phyloP scores from a whole-genome alignment of 2,797 vertebrate species.

The Novumbra hubbsi region DNA sequence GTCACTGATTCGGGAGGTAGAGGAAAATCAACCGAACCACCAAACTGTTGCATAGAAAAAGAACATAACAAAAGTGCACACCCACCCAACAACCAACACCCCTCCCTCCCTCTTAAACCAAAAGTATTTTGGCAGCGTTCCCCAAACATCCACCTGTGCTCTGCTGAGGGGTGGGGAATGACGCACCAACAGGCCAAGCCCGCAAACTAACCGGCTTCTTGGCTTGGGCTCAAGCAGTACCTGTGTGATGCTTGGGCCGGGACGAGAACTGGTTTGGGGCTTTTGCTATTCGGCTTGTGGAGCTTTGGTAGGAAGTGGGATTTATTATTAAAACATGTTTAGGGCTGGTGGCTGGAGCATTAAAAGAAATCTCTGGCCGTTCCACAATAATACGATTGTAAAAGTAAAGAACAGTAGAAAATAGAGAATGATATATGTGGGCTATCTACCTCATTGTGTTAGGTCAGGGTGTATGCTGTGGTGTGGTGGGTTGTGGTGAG shows the following conservation, averaged over 20 bases:
- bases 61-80: conserved; percentile 73
- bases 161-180: conserved; percentile 80
- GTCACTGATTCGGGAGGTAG: conserved; percentile 82
- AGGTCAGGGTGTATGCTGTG: conserved; percentile 36
- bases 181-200: conserved; percentile 64
- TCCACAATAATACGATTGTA: conserved; percentile 54
- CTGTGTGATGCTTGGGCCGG: conserved; percentile 10
- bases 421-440: conserved; percentile 29
- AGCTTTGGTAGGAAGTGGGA: conserved; percentile 22
- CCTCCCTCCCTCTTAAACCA: conserved; percentile 76
- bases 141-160: conserved; percentile 95
- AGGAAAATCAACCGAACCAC: conserved; percentile 85
- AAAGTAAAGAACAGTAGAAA: conserved; percentile 34
- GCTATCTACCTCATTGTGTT: background rate
- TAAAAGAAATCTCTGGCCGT: conserved; percentile 24
- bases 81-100: conserved; percentile 83
- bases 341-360: conserved; percentile 6
- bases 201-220: conserved; percentile 60
- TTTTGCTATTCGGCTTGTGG: conserved; percentile 10
- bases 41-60: conserved; percentile 82
- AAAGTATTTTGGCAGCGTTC: conserved; percentile 91
- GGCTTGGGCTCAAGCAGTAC: conserved; percentile 17
- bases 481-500: conserved; percentile 26
- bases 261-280: background rate
- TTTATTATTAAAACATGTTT: background rate